Conservation (phyloP, 2,113 vertebrate species). For the Vulpes vulpes region DNA sequence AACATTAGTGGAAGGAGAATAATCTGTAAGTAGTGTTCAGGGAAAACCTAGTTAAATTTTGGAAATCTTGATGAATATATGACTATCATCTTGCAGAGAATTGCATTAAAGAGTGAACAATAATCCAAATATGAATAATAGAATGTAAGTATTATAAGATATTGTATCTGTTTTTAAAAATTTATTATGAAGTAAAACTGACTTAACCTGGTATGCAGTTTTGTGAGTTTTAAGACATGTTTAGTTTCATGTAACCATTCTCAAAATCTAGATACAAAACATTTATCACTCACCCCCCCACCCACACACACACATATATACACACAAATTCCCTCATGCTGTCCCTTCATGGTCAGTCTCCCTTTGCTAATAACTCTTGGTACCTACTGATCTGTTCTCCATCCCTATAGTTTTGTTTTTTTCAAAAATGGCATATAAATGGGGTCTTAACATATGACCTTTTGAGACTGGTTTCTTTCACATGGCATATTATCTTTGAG, state of each 20-base stretch:
- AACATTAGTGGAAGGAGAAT: slow-evolving; percentile 60
- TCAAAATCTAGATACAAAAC: slow-evolving; percentile 29
- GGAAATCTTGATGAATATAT: neutral
- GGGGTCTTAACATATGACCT: neutral
- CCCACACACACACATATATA: too few relatives aligned
- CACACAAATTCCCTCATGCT: neutral
- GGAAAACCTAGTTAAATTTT: slow-evolving; percentile 39
- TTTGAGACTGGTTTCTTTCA: neutral
- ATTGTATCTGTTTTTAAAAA: neutral
- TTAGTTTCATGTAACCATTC: neutral
- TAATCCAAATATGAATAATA: neutral
- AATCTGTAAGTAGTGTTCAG: slow-evolving; percentile 46
- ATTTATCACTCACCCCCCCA: neutral
- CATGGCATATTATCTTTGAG: neutral
- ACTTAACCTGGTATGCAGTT: neutral
- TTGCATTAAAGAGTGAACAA: neutral
- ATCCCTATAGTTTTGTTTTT: neutral
- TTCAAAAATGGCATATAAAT: neutral
- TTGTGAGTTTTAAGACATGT: slow-evolving; percentile 21
- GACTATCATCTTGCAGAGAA: neutral
- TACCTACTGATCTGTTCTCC: neutral
- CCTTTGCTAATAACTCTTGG: neutral
- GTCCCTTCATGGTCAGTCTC: neutral
- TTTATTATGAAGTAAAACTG: neutral
- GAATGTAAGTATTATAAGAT: slow-evolving; percentile 7